phyloP scores from a whole-genome alignment of 2,113 vertebrate genomes.

The Struthio camelus region DNA sequence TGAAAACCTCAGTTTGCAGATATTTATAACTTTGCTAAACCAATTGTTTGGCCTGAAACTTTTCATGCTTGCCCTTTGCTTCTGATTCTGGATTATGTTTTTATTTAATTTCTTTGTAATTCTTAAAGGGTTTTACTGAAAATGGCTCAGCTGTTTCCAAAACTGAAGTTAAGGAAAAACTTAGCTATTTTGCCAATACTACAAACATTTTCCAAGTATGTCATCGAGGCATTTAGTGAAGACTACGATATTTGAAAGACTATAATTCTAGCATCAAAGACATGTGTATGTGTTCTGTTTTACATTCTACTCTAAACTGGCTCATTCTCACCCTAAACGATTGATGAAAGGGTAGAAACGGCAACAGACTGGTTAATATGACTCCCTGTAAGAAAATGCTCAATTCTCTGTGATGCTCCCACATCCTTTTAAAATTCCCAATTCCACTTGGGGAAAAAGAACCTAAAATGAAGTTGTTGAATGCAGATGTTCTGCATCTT shows the following conservation, averaged over 20 bases:
- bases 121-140: background rate
- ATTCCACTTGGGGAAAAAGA: background rate
- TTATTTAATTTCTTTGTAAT: background rate
- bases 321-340: background rate
- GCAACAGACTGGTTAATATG: background rate
- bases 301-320: background rate
- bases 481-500: background rate
- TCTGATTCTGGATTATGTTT: background rate
- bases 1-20: background rate
- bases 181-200: background rate
- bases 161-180: background rate
- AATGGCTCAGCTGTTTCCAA: background rate
- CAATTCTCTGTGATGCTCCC: background rate
- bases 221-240: background rate
- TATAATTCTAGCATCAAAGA: background rate
- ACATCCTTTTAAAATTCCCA: background rate
- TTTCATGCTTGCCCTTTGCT: background rate
- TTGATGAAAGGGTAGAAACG: background rate
- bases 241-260: background rate
- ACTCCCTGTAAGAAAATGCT: background rate
- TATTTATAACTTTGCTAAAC: background rate
- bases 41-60: background rate
- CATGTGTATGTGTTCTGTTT: background rate
- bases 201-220: slow-evolving; percentile 3
- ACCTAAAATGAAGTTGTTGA: slow-evolving; percentile 15